A percentile compares a stretch with the other conserved stretches of the same genome.
These are phyloP conservation scores for Catharus bicknelli DNA, from an alignment of 2,113 vertebrate species.

Conservation along the genomic window DNA sequence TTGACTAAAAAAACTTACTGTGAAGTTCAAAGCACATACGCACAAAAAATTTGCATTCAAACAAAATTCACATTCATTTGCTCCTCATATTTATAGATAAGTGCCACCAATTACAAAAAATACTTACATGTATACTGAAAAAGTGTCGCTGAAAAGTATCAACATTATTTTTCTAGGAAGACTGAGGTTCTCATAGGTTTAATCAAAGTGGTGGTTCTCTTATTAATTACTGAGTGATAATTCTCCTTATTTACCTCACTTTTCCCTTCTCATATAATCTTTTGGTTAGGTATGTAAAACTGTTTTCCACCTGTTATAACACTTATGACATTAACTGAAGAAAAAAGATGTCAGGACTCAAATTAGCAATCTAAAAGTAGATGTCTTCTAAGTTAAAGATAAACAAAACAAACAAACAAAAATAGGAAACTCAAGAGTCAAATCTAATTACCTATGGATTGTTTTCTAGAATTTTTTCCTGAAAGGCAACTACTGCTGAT, in stretches of 20 bases:
- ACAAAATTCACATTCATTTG: neutral
- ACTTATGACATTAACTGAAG: accelerated
- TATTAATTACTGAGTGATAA: neutral
- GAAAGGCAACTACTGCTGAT: neutral
- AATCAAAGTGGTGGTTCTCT: neutral
- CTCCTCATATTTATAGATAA: neutral
- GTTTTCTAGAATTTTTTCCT: neutral
- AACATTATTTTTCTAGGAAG: neutral
- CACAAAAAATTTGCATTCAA: neutral
- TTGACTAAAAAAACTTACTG: neutral
- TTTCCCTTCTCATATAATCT: neutral
- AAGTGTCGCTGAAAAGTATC: neutral
- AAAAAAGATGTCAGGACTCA: neutral
- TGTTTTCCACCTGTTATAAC: neutral
- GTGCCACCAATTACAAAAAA: neutral
- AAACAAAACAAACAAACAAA: neutral
- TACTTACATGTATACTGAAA: neutral
- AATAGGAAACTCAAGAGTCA: neutral
- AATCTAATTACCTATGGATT: neutral
- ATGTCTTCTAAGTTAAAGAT: neutral
- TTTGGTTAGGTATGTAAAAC: neutral
- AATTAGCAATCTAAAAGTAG: neutral
- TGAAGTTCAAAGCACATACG: neutral
- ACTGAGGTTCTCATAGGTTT: neutral
- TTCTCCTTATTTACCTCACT: neutral